Evolutionary conservation across 2,113 vertebrate genomes (phyloP).

Genomic region (Passerina amoena): DNA sequence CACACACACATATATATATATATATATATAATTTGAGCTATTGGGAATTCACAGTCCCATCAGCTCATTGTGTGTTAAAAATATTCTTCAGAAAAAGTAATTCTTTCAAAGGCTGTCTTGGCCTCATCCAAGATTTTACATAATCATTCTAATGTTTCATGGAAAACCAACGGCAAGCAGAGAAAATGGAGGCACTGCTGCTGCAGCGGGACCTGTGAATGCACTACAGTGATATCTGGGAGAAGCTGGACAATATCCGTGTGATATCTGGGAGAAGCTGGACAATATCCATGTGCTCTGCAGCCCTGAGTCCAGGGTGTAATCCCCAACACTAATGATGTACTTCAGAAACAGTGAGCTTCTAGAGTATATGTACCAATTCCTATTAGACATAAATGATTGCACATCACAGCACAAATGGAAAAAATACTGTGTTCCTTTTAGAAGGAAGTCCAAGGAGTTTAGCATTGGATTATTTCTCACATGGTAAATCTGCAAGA

Average conservation of each 20-base stretch:
- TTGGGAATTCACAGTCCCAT: not conserved
- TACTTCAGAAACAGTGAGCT: not conserved
- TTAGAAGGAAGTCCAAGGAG: not conserved
- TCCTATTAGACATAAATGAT: not conserved
- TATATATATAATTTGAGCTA: not conserved
- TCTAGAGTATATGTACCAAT: not conserved
- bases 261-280: not conserved
- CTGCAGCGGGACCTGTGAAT: not conserved
- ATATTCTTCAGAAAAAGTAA: not conserved
- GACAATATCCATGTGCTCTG: not conserved
- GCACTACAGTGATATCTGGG: not conserved
- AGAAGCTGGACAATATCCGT: not conserved
- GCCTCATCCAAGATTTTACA: not conserved
- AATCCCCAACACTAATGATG: not conserved
- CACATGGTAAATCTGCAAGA: not conserved
- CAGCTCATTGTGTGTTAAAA: not conserved
- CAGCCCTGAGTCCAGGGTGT: not conserved
- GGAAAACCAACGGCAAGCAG: not conserved
- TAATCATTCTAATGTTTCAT: not conserved
- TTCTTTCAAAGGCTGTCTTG: not conserved
- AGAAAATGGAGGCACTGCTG: not conserved
- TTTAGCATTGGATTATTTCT: not conserved
- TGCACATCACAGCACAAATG: not conserved
- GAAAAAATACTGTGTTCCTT: not conserved
- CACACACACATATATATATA: too few relatives aligned